Percentiles rank a stretch among this genome's conserved stretches.
Conservation (phyloP, 1,140 invertebrate genomes). For the Philopotamus ludificatus region DNA sequence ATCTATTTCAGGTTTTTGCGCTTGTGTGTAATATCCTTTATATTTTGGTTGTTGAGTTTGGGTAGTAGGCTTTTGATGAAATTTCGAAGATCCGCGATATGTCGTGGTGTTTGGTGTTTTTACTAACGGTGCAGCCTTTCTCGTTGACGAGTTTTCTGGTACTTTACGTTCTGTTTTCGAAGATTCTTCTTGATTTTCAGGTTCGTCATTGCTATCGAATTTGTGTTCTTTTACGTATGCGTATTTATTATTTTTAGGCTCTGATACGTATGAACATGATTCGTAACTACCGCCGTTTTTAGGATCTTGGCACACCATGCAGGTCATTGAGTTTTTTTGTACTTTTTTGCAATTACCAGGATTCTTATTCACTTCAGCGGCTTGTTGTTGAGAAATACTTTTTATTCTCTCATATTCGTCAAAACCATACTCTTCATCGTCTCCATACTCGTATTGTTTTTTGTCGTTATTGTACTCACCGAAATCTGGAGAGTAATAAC, state of each 20-base stretch:
- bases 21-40: conserved; percentile 49
- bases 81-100: conserved; percentile 27
- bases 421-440: conserved; percentile 53
- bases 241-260: conserved; percentile 69
- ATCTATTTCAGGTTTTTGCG: conserved; percentile 21
- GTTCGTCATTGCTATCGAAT: conserved; percentile 58
- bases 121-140: conserved; percentile 27
- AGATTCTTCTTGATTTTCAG: conserved; percentile 50
- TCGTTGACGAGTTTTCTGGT: conserved; percentile 22
- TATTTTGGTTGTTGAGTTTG: conserved; percentile 39
- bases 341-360: conserved; percentile 64
- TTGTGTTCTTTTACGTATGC: conserved; percentile 63
- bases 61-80: conserved; percentile 16
- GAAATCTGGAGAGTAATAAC: conserved; percentile 47
- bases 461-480: conserved; percentile 42
- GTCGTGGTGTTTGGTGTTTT: conserved; percentile 27
- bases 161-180: conserved; percentile 44
- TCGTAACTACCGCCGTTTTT: conserved; percentile 70
- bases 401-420: conserved; percentile 57
- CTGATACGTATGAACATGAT: conserved; percentile 67
- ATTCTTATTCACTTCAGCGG: conserved; percentile 58
- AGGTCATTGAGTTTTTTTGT: conserved; percentile 62
- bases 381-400: conserved; percentile 57
- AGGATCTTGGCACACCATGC: conserved; percentile 65
- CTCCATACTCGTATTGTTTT: conserved; percentile 52